Conservation (phyloP, 2,113 vertebrate genomes). For the Caloenas nicobarica region DNA sequence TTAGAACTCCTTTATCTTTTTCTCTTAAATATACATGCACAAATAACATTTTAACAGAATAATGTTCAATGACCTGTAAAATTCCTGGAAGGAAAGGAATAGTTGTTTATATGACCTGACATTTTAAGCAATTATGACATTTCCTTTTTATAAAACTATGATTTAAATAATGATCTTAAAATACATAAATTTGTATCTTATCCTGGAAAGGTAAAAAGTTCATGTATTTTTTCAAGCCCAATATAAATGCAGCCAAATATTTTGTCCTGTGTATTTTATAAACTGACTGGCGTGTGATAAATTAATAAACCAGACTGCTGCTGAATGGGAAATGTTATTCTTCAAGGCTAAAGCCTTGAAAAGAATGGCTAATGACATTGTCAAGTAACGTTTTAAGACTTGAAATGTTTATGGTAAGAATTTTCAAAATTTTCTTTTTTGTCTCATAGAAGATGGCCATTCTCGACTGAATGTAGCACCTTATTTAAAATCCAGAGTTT, state of each 20-base stretch:
- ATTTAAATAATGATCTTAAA: background rate
- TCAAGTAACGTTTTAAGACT: background rate
- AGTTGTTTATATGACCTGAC: background rate
- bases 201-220: background rate
- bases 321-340: background rate
- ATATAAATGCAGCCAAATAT: background rate
- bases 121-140: background rate
- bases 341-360: background rate
- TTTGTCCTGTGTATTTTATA: background rate
- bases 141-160: background rate
- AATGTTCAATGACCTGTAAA: rapidly evolving
- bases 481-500: background rate
- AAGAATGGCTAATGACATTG: background rate
- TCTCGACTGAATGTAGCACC: background rate
- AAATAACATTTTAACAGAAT: background rate
- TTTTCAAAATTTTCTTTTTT: background rate
- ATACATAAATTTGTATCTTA: background rate
- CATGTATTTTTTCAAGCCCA: background rate
- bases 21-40: background rate
- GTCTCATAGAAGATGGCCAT: background rate
- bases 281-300: background rate
- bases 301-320: background rate
- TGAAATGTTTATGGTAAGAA: background rate
- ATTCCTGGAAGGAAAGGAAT: background rate
- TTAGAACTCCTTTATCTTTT: background rate